Conservation (phyloP, 2,797 vertebrate species). For the Manis crassicaudata region DNA sequence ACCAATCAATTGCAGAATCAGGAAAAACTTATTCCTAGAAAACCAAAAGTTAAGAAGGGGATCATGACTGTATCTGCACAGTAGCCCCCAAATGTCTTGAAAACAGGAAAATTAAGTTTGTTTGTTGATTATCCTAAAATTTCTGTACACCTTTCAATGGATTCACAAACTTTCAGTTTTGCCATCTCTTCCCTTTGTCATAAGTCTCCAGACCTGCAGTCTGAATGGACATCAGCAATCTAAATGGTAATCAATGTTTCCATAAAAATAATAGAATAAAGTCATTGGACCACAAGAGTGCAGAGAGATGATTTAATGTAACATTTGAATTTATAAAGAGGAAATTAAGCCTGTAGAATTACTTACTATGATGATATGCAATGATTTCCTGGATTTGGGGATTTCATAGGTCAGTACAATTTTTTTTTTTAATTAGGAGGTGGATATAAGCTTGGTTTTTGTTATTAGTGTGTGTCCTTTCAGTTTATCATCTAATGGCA, state of each 20-base stretch:
- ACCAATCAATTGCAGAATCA: not conserved
- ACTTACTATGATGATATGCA: not conserved
- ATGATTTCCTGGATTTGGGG: not conserved
- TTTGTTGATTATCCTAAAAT: conserved; percentile 11
- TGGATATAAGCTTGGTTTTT: not conserved
- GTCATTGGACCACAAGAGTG: not conserved
- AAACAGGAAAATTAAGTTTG: conserved; percentile 36
- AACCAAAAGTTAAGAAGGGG: not conserved
- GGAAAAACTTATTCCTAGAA: not conserved
- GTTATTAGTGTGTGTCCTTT: not conserved
- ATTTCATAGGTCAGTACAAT: not conserved
- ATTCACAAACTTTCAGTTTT: conserved; percentile 23
- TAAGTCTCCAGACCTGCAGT: not conserved
- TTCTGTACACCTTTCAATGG: not conserved
- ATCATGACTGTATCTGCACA: not conserved
- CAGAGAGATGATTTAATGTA: conserved; percentile 25
- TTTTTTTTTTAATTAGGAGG: not conserved
- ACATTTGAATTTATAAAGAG: conserved; percentile 32
- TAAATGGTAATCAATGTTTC: not conserved
- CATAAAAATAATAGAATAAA: conserved; percentile 19
- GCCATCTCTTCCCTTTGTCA: not conserved
- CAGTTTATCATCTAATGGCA: not conserved
- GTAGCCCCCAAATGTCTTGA: not conserved
- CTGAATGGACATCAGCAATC: not conserved
- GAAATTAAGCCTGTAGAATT: conserved; percentile 41